Percentiles rank a stretch among this genome's conserved stretches.
Conservation (phyloP, 2,888 invertebrate genomes). For the Polymixis lichenea region DNA sequence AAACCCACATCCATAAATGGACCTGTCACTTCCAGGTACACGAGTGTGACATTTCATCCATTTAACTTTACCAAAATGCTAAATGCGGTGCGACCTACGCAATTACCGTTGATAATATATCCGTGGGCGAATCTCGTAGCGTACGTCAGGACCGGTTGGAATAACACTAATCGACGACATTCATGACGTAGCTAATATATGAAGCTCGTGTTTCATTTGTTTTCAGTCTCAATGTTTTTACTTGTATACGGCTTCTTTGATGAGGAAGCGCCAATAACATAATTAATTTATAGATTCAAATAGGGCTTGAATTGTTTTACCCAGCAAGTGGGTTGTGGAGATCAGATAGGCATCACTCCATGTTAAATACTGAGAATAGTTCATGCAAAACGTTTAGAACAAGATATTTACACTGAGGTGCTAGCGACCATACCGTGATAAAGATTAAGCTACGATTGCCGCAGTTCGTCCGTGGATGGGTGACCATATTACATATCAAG, state of each 20-base stretch:
- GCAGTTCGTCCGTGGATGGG: too few relatives aligned
- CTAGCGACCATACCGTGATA: too few relatives aligned
- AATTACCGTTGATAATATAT: slow-evolving; percentile 17
- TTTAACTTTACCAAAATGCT: slow-evolving; percentile 11
- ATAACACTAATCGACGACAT: slow-evolving; percentile 11
- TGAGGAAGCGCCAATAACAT: neutral
- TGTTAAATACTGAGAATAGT: too few relatives aligned
- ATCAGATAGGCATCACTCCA: neutral
- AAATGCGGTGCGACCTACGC: slow-evolving; percentile 23
- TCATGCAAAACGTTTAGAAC: too few relatives aligned
- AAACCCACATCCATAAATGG: slow-evolving; percentile 11
- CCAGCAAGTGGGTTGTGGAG: too few relatives aligned
- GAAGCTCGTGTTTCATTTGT: neutral
- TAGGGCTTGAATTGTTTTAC: too few relatives aligned
- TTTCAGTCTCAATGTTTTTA: neutral
- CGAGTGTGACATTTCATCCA: slow-evolving; percentile 7
- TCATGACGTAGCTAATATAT: slow-evolving; percentile 13
- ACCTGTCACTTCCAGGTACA: slow-evolving; percentile 17
- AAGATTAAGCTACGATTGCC: too few relatives aligned
- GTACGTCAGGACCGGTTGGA: slow-evolving; percentile 32
- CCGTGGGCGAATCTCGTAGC: slow-evolving; percentile 18
- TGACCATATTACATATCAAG: too few relatives aligned
- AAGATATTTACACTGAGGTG: too few relatives aligned
- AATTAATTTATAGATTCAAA: neutral
- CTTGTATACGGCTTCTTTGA: slow-evolving; percentile 25